These are phyloP conservation scores for Otolemur crassicaudatus DNA, from an alignment of 2,797 vertebrate genomes.

Conservation along the genomic window DNA sequence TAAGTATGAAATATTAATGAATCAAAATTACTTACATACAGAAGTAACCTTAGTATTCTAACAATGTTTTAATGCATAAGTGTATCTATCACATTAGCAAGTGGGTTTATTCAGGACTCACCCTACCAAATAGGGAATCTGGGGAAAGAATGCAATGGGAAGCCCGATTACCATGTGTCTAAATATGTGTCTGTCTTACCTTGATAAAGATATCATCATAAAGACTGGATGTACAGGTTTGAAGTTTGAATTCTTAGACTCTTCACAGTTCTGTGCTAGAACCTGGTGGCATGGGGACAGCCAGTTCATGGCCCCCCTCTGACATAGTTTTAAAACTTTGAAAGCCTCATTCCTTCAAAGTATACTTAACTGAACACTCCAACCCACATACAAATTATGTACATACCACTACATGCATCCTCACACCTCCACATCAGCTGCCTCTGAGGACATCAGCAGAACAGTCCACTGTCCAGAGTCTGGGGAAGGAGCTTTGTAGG, in stretches of 20 bases:
- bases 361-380: not conserved
- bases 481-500: not conserved
- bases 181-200: not conserved
- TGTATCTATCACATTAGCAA: not conserved
- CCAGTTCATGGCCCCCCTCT: not conserved
- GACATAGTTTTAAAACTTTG: not conserved
- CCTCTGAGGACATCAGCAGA: not conserved
- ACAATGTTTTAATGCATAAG: not conserved
- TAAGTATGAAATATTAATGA: constrained; percentile 9
- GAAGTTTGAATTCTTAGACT: constrained; percentile 9
- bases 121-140: not conserved
- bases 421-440: not conserved
- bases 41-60: not conserved
- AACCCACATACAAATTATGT: not conserved
- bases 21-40: not conserved
- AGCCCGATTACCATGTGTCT: not conserved
- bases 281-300: not conserved
- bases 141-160: not conserved
- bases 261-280: not conserved
- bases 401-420: not conserved
- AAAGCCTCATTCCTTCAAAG: not conserved
- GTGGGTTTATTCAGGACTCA: not conserved
- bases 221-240: not conserved
- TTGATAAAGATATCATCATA: not conserved
- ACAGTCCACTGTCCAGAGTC: not conserved